A percentile compares a stretch with the other conserved stretches of the same genome.
Evolutionary conservation across 2,113 vertebrate species (phyloP).

Genomic region (Antennarius striatus): DNA sequence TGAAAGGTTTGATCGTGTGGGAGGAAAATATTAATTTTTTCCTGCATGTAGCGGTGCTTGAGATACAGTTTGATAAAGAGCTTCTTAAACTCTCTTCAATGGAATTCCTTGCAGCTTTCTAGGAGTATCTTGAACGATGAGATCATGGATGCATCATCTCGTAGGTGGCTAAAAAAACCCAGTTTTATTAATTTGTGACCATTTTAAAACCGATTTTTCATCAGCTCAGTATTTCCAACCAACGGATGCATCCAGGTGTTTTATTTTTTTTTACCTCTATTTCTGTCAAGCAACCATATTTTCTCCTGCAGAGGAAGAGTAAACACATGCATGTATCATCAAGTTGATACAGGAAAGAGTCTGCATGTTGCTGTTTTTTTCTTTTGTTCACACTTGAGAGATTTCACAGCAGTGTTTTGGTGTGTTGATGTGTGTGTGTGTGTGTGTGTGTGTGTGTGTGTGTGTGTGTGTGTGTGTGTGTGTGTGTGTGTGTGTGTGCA

Average conservation of each 20-base stretch:
- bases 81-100: neutral
- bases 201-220: neutral
- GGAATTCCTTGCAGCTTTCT: neutral
- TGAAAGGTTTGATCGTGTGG: slow-evolving; percentile 1
- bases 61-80: slow-evolving; percentile 24
- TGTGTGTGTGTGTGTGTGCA: neutral
- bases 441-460: neutral
- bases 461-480: slow-evolving; percentile 3
- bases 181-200: neutral
- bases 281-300: slow-evolving; percentile 7
- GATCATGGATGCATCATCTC: neutral
- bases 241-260: slow-evolving; percentile 4
- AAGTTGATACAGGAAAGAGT: slow-evolving; percentile 14
- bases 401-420: neutral
- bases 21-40: neutral
- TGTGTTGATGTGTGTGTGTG: neutral
- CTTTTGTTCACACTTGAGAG: slow-evolving; percentile 11
- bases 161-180: neutral
- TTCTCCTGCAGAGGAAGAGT: slow-evolving; percentile 1
- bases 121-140: neutral
- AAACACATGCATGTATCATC: slow-evolving; percentile 19
- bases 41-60: slow-evolving; percentile 1
- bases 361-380: slow-evolving; percentile 1
- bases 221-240: neutral
- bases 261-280: neutral